phyloP scores from a whole-genome alignment of 2,888 invertebrate species.

The Apotomis turbidana region DNA sequence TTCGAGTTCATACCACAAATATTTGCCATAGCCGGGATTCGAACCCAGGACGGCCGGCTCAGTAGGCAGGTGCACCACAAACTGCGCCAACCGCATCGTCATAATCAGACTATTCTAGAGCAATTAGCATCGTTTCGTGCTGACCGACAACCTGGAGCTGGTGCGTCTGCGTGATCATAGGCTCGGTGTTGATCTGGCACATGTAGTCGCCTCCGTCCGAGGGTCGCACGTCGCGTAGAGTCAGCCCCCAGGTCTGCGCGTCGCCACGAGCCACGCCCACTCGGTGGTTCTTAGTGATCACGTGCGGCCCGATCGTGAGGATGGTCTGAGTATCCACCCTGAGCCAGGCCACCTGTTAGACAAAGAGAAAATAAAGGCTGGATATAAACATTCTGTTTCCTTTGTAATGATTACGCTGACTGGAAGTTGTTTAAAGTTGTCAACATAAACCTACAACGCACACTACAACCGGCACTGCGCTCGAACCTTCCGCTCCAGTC shows the following conservation, averaged over 20 bases:
- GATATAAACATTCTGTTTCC: neutral
- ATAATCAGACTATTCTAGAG: constrained; percentile 6
- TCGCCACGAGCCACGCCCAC: constrained; percentile 90
- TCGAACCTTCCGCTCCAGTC: too few relatives aligned
- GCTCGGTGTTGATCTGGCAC: constrained; percentile 87
- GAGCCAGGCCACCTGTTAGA: constrained; percentile 91
- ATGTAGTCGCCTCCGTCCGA: constrained; percentile 92
- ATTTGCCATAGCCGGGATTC: too few relatives aligned
- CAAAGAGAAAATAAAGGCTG: neutral
- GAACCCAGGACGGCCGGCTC: too few relatives aligned
- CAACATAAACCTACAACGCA: too few relatives aligned
- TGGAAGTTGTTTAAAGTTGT: too few relatives aligned
- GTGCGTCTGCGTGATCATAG: constrained; percentile 84
- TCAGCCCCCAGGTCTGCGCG: constrained; percentile 89
- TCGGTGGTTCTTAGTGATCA: constrained; percentile 94
- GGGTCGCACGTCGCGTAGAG: constrained; percentile 89
- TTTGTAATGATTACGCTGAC: too few relatives aligned
- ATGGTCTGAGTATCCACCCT: constrained; percentile 95
- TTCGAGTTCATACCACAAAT: too few relatives aligned
- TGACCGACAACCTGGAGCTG: constrained; percentile 67
- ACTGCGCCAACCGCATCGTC: too few relatives aligned
- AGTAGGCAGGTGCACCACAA: too few relatives aligned
- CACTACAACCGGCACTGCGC: too few relatives aligned
- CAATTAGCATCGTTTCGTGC: constrained; percentile 44
- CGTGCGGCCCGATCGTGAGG: constrained; percentile 92